Evolutionary conservation across 1,140 invertebrate species (phyloP), one percentile per base, ranked within the genome.

Genomic region (Drosophila repleta): DNA sequence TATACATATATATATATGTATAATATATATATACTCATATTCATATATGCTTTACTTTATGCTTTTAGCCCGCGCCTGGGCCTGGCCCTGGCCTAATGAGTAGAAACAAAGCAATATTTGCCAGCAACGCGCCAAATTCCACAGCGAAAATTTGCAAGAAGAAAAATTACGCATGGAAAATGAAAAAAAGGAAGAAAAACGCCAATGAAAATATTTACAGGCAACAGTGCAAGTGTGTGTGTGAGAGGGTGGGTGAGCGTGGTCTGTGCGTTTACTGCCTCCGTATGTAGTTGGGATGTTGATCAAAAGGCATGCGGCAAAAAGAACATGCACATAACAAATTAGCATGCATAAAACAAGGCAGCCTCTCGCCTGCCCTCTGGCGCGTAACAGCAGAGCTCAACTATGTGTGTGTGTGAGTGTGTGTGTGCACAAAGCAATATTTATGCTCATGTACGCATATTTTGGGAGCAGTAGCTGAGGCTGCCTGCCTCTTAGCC

Each of bases 101-200:
- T 83, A 83, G 79, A 83, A 83, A 83, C 79, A 83, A 83, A 79
- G 79, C 79, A 75, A 83, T 83, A 75, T 83, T 83, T 74, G 66
- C 80, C 41, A 70, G 71, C 80, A 69, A 79, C 63, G 80, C 80
- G 67, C 67, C 66, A 84, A 83, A 83, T 79, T 83, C 76, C 80
- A 17, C 45, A 63, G 75, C 71, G 79, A 79, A 49, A 58, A 84
- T 84, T 83, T 79, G 80, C 80, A 76, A 83, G 73, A 83, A 72
- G 79, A 79, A 76, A 83, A 83, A 83, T 83, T 79, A 84, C 80
- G 80, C 80, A 75, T 72, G 76, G 73, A 68, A 83, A 83, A 83
- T 83, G 79, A 70, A 71, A 77, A 61, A 73, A 81, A 74, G 8
- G 8, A 8, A 70, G 66, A 73, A 58, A 57, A 74, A 69, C 49